A percentile compares a stretch with the other conserved stretches of the same genome.
Conservation (phyloP, 2,113 vertebrate species). For the Zosterops hypoxanthus region DNA sequence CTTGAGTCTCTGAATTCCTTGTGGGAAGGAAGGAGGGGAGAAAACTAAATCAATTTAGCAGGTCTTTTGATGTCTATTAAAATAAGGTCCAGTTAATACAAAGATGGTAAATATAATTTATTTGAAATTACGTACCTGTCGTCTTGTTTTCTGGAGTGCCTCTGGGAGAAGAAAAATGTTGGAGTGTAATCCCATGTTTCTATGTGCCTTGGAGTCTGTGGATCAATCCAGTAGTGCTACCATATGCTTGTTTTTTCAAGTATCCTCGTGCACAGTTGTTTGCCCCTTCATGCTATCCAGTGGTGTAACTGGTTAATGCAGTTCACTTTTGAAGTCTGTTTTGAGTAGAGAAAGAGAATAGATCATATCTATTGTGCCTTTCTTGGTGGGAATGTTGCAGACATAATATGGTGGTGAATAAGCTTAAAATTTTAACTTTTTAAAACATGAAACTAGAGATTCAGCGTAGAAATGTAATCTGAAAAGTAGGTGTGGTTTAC, state of each 20-base stretch:
- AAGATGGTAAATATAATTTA: background rate
- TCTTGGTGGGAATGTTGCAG: background rate
- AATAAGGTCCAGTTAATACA: background rate
- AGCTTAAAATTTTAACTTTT: background rate
- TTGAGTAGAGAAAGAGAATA: background rate
- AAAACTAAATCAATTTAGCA: background rate
- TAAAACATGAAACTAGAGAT: background rate
- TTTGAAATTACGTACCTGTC: background rate
- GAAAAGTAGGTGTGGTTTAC: background rate
- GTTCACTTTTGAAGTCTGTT: background rate
- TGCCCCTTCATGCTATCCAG: conserved; percentile 36
- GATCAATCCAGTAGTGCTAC: background rate
- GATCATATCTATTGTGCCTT: background rate
- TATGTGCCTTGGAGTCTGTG: background rate
- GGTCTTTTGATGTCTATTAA: background rate
- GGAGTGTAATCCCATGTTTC: background rate
- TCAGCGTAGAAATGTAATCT: background rate
- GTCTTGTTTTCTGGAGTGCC: background rate
- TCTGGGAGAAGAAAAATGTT: background rate
- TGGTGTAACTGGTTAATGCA: conserved; percentile 13
- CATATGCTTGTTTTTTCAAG: background rate
- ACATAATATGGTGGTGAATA: background rate
- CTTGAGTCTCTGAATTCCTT: background rate
- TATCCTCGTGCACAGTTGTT: background rate
- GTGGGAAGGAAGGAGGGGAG: background rate